Base-by-base conservation (phyloP, 2,797 vertebrate genomes). In the Helostoma temminkii region DNA sequence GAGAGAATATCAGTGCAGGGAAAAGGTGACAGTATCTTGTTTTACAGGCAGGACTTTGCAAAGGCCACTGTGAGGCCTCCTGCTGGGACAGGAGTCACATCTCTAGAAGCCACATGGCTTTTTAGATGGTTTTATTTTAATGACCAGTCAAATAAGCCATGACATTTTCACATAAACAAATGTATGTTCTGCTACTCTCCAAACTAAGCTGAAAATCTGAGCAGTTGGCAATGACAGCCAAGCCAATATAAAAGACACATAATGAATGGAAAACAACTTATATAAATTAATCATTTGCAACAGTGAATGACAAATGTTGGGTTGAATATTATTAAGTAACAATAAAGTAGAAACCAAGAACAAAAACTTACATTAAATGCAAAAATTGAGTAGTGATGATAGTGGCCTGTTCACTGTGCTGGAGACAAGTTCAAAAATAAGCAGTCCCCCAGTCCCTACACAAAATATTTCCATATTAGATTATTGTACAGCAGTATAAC, bases 1-100 rank as follows among this genome's bases (percentile, higher is more conserved):
- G 73, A 37, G 69, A 53, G 47, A 71, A 74, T 67, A 64, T 72
- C 37, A 54, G 66, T 57, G 67, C 1, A 4, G 57, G 24, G 42
- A 50, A 43, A 58, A 65, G 59, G 60, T 65, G 76, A 79, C 12
- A 1, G 28, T 50, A 37, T 72, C 34, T 61, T 53, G 72, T 36
- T 79, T 66, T 50, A 39, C 30, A 11, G 18, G 48, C 47, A 46
- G 49, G 3, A 49, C 71, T 45, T 68, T 81, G 9, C 34, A 67
- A 26, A 58, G 56, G 52, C 21, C 24, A 64, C n/a, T 11, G 16
- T 5, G 37, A 50, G 4, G 47, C 36, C 32, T 69, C 53, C 46
- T 9, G 19, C n/a, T 50, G 54, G 65, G 34, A 50, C 48, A 9
- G 36, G 46, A 75, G 39, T 59, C 54, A 62, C 64, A 75, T 58